A percentile compares a stretch with the other conserved stretches of the same genome.
These are phyloP conservation scores for Corynorhinus townsendii DNA, from an alignment of 2,113 vertebrate genomes.

Conservation along the genomic window DNA sequence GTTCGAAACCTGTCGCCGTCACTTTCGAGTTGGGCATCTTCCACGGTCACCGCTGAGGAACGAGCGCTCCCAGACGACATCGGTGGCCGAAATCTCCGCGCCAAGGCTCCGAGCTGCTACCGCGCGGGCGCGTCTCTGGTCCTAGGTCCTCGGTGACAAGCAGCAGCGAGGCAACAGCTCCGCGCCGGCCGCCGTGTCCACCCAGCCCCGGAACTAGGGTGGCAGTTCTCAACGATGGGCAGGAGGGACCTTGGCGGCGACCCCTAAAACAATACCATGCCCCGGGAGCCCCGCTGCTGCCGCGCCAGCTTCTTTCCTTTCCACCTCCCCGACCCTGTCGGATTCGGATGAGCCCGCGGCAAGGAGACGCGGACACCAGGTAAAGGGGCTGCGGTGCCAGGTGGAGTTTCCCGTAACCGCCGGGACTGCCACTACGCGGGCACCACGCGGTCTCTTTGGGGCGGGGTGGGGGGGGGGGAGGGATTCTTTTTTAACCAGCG, in stretches of 20 bases:
- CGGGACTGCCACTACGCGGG: background rate
- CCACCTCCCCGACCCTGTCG: slow-evolving; percentile 81
- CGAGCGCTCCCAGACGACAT: slow-evolving; percentile 50
- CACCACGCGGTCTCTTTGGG: background rate
- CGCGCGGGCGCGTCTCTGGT: background rate
- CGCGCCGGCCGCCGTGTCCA: slow-evolving; percentile 33
- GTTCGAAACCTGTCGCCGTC: slow-evolving; percentile 72
- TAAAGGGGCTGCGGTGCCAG: slow-evolving; percentile 61
- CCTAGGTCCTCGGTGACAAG: fast-evolving
- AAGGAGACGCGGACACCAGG: slow-evolving; percentile 61
- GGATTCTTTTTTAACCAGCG: background rate
- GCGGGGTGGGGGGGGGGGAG: background rate
- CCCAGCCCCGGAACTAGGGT: slow-evolving; percentile 32
- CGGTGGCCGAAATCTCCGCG: background rate
- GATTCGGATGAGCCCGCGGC: slow-evolving; percentile 79
- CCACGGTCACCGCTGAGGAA: slow-evolving; percentile 64
- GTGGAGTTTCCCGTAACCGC: background rate
- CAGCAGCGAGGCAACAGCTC: background rate
- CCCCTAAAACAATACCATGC: slow-evolving; percentile 83
- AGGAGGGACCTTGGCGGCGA: slow-evolving; percentile 75
- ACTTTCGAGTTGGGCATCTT: slow-evolving; percentile 54
- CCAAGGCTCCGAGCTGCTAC: background rate
- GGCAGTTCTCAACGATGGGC: slow-evolving; percentile 76
- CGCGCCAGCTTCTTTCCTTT: slow-evolving; percentile 72
- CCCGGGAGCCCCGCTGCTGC: slow-evolving; percentile 70